Base-by-base conservation (phyloP, 1,140 invertebrate species). In the Brachionus plicatilis region DNA sequence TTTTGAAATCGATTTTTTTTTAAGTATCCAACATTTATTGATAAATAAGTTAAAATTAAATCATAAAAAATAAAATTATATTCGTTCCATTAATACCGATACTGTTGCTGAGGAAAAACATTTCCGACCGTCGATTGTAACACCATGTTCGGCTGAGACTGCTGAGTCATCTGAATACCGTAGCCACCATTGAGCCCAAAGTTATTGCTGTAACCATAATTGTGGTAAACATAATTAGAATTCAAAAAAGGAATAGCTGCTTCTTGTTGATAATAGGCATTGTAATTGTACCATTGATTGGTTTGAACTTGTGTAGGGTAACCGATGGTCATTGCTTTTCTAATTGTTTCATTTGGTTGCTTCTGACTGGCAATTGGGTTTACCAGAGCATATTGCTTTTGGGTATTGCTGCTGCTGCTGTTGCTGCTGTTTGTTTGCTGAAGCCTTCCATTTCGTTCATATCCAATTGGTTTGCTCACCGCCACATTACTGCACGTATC, bases 381-480 rank as follows among this genome's bases (percentile, higher is more conserved):
- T 27, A 53, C 24, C 2, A 76, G 33, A 1, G 45, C 43, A 29
- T 11, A 20, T 33, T 76, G 72, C 24, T 76, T 76, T 45, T 75
- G 12, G 11, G 5, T 37, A 37, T 0, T 76, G 20, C 20, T 27
- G 50, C 50, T 76, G 50, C n/a, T n/a, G n/a, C n/a, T n/a, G n/a
- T 0, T 76, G 20, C 20, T 27, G 50, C 50, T 76, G 50, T 14
- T 76, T 12, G 45, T 11, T 50, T 76, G 41, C 20, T 76, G 41
- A 45, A 50, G 33, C 27, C 53, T 76, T 29, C 72, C 72, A 29
- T 76, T 76, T 76, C 72, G 17, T 76, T 76, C 72, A 27, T 76
- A 76, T 6, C 72, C 72, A 14, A 76, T 76, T 50, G 72, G 72
- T 76, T 76, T 76, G 12, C 72, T 76, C 24, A 50, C 14, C 24